Evolutionary conservation across 2,888 invertebrate species (phyloP), one percentile per base, ranked within the genome.

Genomic region (Adelognathus sp.): DNA sequence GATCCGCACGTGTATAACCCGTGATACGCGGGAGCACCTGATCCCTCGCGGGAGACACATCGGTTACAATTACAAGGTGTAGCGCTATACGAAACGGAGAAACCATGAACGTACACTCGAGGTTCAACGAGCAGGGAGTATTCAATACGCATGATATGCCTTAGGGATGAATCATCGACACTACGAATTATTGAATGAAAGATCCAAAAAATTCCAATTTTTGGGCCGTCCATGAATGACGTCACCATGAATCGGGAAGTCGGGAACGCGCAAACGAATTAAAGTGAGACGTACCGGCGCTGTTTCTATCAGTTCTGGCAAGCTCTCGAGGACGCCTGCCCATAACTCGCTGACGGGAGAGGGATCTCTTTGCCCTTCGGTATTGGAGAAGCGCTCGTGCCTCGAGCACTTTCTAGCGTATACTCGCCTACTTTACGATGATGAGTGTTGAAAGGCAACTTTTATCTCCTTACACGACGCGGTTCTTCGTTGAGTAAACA

Each of bases 21-120:
- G 66, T 69, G 56, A 52, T 44, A 66, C 75, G 33, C 52, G 56
- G 64, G 60, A 71, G 71, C 79, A 79, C 71, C 79, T 76, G 76
- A 67, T 67, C 39, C 69, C 61, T 71, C 61, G 44, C 21, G 24
- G 11, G 50, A 24, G 21, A 71, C 56, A 61, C 60, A 78, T 58
- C 71, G 60, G 66, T 61, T 71, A 70, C 60, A 75, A 79, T 70
- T 70, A 75, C 64, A 70, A 52, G 33, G 36, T 67, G 61, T 56
- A 73, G 31, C 27, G 56, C 44, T 60, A 16, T n/a, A n/a, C 60
- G 14, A 52, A 21, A 41, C 60, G 36, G 29, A 54, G 27, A 50
- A 69, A 66, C 36, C 58, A 31, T 36, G 61, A 50, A 29, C 69
- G 54, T 33, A 36, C 41, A 11, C n/a, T 36, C 14, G 14, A 33